Evolutionary conservation across 2,113 vertebrate species (phyloP).

Genomic region (Phycodurus eques): DNA sequence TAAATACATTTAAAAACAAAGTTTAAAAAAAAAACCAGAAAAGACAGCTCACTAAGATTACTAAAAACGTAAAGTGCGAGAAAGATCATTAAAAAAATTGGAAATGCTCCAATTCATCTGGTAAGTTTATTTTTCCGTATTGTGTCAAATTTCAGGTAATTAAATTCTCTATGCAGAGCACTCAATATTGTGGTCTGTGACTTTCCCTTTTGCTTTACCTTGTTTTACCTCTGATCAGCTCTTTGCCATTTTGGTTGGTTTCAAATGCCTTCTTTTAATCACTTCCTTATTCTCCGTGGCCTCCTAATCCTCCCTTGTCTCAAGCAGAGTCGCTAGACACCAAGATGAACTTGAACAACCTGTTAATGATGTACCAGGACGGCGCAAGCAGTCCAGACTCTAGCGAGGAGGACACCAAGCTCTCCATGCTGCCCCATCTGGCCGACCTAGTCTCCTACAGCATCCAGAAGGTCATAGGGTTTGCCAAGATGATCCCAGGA

Average conservation of each 20-base stretch:
- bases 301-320: not conserved
- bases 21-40: no score
- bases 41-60: no score
- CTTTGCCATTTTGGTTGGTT: conserved; percentile 4
- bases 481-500: conserved; percentile 97
- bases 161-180: not conserved
- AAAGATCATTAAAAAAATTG: no score
- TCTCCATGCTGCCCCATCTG: conserved; percentile 93
- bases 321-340: conserved; percentile 76
- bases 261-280: conserved; percentile 2
- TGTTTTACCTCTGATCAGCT: not conserved
- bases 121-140: no score
- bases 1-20: no score
- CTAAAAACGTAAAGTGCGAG: no score
- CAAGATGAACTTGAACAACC: conserved; percentile 76
- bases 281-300: not conserved
- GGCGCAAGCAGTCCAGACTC: conserved; percentile 72
- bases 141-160: not conserved
- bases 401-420: conserved; percentile 68
- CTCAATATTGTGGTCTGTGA: not conserved
- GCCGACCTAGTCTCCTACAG: conserved; percentile 96
- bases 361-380: conserved; percentile 79
- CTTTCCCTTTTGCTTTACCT: not conserved
- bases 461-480: conserved; percentile 96
- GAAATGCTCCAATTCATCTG: no score